phyloP scores from a whole-genome alignment of 2,888 invertebrate species.

The Ichneumoninae sp. region DNA sequence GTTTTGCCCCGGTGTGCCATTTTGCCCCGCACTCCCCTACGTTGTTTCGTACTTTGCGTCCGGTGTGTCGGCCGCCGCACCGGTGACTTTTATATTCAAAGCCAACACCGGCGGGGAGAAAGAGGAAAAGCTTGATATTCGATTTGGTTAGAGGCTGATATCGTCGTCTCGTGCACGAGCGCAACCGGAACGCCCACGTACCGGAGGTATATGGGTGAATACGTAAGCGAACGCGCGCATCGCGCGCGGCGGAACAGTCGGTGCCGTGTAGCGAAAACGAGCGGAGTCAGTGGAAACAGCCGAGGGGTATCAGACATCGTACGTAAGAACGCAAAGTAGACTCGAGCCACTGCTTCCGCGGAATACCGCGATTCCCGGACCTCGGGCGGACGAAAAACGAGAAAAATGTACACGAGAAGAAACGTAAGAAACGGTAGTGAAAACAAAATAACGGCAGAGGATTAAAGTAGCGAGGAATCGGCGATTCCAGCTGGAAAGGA shows the following conservation, averaged over 20 bases:
- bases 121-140: constrained; percentile 33
- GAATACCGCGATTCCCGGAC: constrained; percentile 2
- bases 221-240: constrained; percentile 22
- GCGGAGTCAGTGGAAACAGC: constrained; percentile 25
- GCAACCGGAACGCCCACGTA: constrained; percentile 47
- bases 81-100: constrained; percentile 61
- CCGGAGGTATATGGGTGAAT: constrained; percentile 24
- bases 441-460: neutral
- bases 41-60: constrained; percentile 8
- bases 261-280: constrained; percentile 15
- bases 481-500: no score
- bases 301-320: constrained; percentile 38
- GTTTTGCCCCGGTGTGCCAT: no score
- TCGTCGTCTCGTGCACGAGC: constrained; percentile 50
- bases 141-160: constrained; percentile 57
- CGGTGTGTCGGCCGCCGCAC: neutral
- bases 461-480: neutral
- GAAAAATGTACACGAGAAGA: neutral
- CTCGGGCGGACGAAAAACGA: neutral
- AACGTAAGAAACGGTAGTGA: neutral
- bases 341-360: constrained; percentile 1
- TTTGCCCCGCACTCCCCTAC: no score
- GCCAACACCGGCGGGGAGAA: constrained; percentile 20
- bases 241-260: constrained; percentile 4
- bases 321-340: constrained; percentile 29